Percentiles rank a stretch among this genome's conserved stretches.
phyloP scores from a whole-genome alignment of 2,888 invertebrate genomes.

The Amorpha juglandis region DNA sequence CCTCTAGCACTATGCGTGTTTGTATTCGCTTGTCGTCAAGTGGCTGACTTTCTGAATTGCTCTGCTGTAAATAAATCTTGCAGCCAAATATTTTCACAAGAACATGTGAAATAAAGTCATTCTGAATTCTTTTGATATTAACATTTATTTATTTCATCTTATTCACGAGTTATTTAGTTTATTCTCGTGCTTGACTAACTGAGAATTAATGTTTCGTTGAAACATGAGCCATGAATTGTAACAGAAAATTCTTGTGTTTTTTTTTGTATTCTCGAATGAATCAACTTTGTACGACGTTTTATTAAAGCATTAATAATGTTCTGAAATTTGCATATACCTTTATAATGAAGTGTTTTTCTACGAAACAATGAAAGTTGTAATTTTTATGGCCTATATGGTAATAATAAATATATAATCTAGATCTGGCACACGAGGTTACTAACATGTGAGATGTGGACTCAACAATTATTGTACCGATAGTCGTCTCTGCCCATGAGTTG shows the following conservation, averaged over 20 bases:
- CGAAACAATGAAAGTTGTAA: background rate
- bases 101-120: background rate
- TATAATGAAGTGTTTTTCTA: constrained; percentile 11
- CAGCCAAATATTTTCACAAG: background rate
- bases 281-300: background rate
- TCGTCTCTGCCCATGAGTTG: too few relatives aligned
- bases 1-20: too few relatives aligned
- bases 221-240: constrained; percentile 5
- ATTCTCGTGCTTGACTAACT: background rate
- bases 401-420: background rate
- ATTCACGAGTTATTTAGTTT: background rate
- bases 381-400: background rate
- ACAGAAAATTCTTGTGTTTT: background rate
- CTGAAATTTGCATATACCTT: constrained; percentile 7
- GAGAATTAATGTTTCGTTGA: constrained; percentile 8
- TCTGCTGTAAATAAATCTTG: too few relatives aligned
- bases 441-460: too few relatives aligned
- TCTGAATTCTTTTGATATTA: background rate
- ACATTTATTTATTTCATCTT: background rate
- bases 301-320: background rate
- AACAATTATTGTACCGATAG: too few relatives aligned
- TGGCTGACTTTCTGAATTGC: too few relatives aligned
- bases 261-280: constrained; percentile 16
- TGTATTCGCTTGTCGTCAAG: too few relatives aligned
- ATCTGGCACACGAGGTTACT: too few relatives aligned